These are phyloP conservation scores for Cremastobaeus sp. DNA, from an alignment of 2,888 invertebrate species.

Conservation along the genomic window DNA sequence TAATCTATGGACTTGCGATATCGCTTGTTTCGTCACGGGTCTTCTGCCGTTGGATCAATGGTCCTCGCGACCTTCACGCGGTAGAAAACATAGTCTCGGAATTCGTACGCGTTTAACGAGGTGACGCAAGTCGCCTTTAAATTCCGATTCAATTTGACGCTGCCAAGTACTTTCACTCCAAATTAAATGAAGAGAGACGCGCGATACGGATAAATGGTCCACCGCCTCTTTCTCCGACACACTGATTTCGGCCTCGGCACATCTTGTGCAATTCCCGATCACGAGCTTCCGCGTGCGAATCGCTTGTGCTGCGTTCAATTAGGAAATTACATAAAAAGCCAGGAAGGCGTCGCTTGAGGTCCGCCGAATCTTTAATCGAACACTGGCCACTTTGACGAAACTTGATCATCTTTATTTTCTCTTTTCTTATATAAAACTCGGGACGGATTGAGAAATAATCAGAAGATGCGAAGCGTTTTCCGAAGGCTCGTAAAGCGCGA, in stretches of 20 bases:
- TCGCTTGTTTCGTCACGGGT: conserved; percentile 36
- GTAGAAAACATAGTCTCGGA: conserved; percentile 56
- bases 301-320: conserved; percentile 24
- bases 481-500: no score
- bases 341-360: neutral
- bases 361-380: no score
- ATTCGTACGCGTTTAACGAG: conserved; percentile 53
- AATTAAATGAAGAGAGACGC: conserved; percentile 61
- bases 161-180: conserved; percentile 61
- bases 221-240: conserved; percentile 46
- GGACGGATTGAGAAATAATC: no score
- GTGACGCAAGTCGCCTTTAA: conserved; percentile 60
- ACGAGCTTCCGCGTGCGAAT: conserved; percentile 47
- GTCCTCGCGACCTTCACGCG: conserved; percentile 54
- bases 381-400: neutral
- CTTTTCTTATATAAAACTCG: no score
- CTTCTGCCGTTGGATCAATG: conserved; percentile 53
- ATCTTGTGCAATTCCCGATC: conserved; percentile 38
- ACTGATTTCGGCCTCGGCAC: conserved; percentile 47
- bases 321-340: conserved; percentile 24
- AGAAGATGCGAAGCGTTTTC: no score
- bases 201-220: conserved; percentile 30
- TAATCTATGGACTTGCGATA: conserved; percentile 29
- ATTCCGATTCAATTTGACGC: conserved; percentile 58
- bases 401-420: no score